Evolutionary conservation across 2,888 invertebrate genomes (phyloP), one percentile per base, ranked within the genome.

Genomic region (Onchidella celtica): DNA sequence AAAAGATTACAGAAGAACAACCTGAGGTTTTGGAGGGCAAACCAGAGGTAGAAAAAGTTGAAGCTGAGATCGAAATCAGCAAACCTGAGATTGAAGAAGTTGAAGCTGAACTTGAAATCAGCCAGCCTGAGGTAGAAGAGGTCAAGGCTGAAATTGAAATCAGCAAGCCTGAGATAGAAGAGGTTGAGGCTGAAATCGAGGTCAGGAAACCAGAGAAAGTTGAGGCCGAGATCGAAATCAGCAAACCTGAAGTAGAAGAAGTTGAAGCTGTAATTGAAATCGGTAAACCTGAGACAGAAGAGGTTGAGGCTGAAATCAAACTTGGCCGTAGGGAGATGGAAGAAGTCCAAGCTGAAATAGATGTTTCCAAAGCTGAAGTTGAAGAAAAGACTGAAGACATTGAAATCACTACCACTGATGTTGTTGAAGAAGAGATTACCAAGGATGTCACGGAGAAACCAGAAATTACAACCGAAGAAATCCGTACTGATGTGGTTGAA

Each of bases 191-290:
- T 57, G 84, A 69, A 55, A 34, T 83, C 34, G 72, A 38, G n/a
- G 70, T 76, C 57, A 29, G 47, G 82, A 14, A 87, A 2, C 91
- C 90, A 89, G 85, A 90, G 32, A 90, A 94, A 87, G 95, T 74
- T 68, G 74, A 74, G 36, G 73, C 83, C 61, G 86, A 86, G 82
- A 78, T 82, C 32, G 34, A 47, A 68, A 65, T 80, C 24, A 82
- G 78, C 34, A 77, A 83, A 36, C 78, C 80, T 9, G 40, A 82
- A 29, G 92, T 96, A 74, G 95, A 95, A 91, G 93, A 94, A 70
- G 95, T 76, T 40, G 29, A 55, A 2, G 91, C 90, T 89, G 87
- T 92, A 83, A 89, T 89, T 14, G 85, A 90, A 32, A 90, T 94
- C 86, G 90, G 6, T 72, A 61, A 73, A 55, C 63, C 79, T 6